Percentiles rank a stretch among this genome's conserved stretches.
Evolutionary conservation across 2,888 invertebrate genomes (phyloP).

Genomic region (Cremastinae sp.): DNA sequence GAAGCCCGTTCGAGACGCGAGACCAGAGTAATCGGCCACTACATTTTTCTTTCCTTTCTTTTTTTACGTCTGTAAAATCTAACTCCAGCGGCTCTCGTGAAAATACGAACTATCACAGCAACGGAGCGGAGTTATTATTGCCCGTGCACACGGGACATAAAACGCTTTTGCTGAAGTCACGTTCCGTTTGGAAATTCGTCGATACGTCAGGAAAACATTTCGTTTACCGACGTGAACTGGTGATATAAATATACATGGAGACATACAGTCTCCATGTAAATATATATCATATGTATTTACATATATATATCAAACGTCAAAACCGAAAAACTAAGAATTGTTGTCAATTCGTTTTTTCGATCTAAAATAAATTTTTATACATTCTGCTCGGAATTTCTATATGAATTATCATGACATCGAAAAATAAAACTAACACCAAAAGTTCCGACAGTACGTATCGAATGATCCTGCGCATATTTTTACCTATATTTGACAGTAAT

Average conservation of each 20-base stretch:
- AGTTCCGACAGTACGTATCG: constrained; percentile 52
- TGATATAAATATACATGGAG: too few relatives aligned
- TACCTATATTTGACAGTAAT: background rate
- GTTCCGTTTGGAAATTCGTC: too few relatives aligned
- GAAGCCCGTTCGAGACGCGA: constrained; percentile 32
- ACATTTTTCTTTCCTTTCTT: constrained; percentile 33
- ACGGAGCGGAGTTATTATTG: background rate
- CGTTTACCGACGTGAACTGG: too few relatives aligned
- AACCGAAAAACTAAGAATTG: too few relatives aligned
- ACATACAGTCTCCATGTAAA: too few relatives aligned
- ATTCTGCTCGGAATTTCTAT: constrained; percentile 63
- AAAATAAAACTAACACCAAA: constrained; percentile 49
- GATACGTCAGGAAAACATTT: too few relatives aligned
- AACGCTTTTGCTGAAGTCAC: too few relatives aligned
- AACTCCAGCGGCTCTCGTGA: constrained; percentile 23
- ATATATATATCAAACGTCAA: too few relatives aligned
- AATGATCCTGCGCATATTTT: background rate
- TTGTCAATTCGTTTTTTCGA: too few relatives aligned
- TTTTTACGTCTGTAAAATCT: constrained; percentile 21
- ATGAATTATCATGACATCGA: constrained; percentile 68
- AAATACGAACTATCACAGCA: constrained; percentile 23
- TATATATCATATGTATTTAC: too few relatives aligned
- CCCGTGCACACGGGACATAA: background rate
- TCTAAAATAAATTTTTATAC: too few relatives aligned
- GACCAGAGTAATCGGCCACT: constrained; percentile 52